Evolutionary conservation across 2,888 invertebrate species (phyloP).

Genomic region (Trachelus tabidus): DNA sequence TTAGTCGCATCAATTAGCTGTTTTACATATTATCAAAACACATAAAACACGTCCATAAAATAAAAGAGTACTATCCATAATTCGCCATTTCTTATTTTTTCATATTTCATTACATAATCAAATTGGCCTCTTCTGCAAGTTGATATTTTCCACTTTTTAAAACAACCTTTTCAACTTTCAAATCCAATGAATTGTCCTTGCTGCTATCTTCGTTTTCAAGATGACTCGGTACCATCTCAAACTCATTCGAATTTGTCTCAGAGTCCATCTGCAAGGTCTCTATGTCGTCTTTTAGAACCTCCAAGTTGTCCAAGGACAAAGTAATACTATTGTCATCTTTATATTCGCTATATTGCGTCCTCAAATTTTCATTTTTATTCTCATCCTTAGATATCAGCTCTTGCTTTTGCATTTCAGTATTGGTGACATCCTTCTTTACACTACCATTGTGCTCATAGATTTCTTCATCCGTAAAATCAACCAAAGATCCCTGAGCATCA

Average conservation of each 20-base stretch:
- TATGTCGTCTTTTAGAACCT: conserved; percentile 26
- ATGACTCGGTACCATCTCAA: conserved; percentile 48
- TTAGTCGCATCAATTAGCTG: not conserved
- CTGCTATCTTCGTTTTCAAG: conserved; percentile 45
- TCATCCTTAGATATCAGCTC: not conserved
- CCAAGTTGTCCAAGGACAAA: conserved; percentile 1
- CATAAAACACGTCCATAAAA: not conserved
- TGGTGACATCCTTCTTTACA: not conserved
- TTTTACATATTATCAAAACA: not conserved
- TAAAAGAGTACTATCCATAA: not conserved
- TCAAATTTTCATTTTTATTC: not conserved
- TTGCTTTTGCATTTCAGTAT: not conserved
- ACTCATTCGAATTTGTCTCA: conserved; percentile 49
- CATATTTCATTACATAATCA: conserved; percentile 25
- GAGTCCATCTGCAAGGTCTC: conserved; percentile 37
- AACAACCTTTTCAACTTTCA: conserved; percentile 44
- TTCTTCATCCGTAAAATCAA: conserved; percentile 7
- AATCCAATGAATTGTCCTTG: conserved; percentile 39
- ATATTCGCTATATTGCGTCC: conserved; percentile 24
- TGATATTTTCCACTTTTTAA: conserved; percentile 33
- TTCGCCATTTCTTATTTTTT: not conserved
- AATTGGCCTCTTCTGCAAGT: conserved; percentile 42
- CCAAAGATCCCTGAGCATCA: conserved; percentile 11
- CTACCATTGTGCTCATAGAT: not conserved
- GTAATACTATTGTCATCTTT: conserved; percentile 19